A percentile compares a stretch with the other conserved stretches of the same genome.
Conservation (phyloP, 2,888 invertebrate species). For the Leptura quadrifasciata region DNA sequence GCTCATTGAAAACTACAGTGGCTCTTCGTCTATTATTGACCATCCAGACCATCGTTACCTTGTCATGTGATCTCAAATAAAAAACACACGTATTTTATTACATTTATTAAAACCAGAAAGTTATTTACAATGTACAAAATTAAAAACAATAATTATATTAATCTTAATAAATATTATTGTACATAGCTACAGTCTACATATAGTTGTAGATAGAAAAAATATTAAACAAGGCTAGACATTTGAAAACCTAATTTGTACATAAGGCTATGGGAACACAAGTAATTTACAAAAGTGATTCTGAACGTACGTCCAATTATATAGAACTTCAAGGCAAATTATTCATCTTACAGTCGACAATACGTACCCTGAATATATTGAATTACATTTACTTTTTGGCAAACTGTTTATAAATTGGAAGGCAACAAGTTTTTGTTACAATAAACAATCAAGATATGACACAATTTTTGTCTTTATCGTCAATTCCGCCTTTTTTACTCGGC, state of each 20-base stretch:
- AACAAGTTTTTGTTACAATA: conserved; percentile 33
- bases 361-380: conserved; percentile 62
- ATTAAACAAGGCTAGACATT: conserved; percentile 32
- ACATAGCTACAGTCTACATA: conserved; percentile 61
- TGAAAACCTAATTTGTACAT: conserved; percentile 57
- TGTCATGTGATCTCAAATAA: background rate
- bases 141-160: conserved; percentile 62
- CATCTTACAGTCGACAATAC: conserved; percentile 46
- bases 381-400: conserved; percentile 60
- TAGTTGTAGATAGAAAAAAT: conserved; percentile 53
- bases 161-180: conserved; percentile 61
- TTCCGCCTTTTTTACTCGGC: conserved; percentile 67
- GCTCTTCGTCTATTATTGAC: no score
- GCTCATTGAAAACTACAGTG: no score
- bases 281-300: conserved; percentile 36
- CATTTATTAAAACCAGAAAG: conserved; percentile 61
- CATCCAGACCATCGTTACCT: no score
- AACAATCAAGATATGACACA: conserved; percentile 89
- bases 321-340: conserved; percentile 53
- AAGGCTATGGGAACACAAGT: conserved; percentile 42
- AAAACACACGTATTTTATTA: conserved; percentile 49
- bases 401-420: conserved; percentile 46
- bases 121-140: conserved; percentile 63
- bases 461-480: conserved; percentile 84
- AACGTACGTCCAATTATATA: conserved; percentile 49